phyloP scores from a whole-genome alignment of 2,888 invertebrate species.

The Amphimallon solstitiale region DNA sequence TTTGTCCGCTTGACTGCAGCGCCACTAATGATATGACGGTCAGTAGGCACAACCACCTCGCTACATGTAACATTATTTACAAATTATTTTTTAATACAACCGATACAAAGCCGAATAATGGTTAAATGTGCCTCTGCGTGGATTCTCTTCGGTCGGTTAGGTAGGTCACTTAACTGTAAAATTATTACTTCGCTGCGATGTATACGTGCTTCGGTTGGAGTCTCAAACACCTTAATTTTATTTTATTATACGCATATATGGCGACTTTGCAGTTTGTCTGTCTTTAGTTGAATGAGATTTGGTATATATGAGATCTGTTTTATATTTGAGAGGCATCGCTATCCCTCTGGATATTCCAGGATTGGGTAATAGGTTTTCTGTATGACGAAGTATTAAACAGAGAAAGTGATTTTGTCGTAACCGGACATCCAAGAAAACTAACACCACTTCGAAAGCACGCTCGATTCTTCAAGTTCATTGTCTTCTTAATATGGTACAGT shows the following conservation, averaged over 20 bases:
- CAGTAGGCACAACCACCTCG: slow-evolving; percentile 68
- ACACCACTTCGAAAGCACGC: slow-evolving; percentile 29
- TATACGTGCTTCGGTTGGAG: slow-evolving; percentile 6
- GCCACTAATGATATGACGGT: slow-evolving; percentile 66
- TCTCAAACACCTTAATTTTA: not conserved
- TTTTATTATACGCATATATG: no score
- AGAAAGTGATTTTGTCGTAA: slow-evolving; percentile 62
- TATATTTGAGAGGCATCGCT: slow-evolving; percentile 43
- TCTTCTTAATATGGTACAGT: slow-evolving; percentile 24
- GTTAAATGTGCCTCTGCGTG: not conserved
- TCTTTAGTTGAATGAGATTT: slow-evolving; percentile 1
- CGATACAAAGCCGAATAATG: slow-evolving; percentile 17
- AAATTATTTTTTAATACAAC: slow-evolving; percentile 27
- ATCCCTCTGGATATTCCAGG: slow-evolving; percentile 43
- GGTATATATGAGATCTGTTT: slow-evolving; percentile 35
- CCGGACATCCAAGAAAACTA: slow-evolving; percentile 54
- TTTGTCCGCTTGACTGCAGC: slow-evolving; percentile 67
- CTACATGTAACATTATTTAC: slow-evolving; percentile 47
- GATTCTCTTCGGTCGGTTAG: slow-evolving; percentile 34
- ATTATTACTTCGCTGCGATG: slow-evolving; percentile 29
- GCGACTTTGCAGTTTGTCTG: slow-evolving; percentile 4
- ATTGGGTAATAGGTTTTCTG: slow-evolving; percentile 46
- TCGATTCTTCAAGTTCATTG: slow-evolving; percentile 38
- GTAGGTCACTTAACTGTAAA: slow-evolving; percentile 55
- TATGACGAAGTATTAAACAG: slow-evolving; percentile 54